A percentile compares a stretch with the other conserved stretches of the same genome.
Evolutionary conservation across 2,113 vertebrate genomes (phyloP).

Genomic region (Vombatus ursinus): DNA sequence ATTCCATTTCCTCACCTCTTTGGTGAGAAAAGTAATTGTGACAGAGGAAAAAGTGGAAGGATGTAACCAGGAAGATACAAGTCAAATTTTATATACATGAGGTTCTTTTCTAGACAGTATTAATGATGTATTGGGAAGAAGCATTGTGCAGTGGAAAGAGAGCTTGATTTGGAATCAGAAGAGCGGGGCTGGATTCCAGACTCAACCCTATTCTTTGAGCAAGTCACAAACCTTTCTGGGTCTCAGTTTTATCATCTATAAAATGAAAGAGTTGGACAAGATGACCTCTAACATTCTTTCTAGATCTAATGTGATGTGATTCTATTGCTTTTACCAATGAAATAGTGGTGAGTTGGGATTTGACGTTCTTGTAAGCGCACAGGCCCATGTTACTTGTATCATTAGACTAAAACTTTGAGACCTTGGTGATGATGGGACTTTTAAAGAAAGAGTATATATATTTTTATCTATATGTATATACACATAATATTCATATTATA

Average conservation of each 20-base stretch:
- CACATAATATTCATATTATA: too few relatives aligned
- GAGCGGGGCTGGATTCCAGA: background rate
- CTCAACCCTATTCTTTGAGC: background rate
- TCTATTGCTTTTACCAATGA: background rate
- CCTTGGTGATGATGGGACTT: background rate
- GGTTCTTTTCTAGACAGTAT: background rate
- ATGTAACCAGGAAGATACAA: background rate
- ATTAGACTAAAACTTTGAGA: background rate
- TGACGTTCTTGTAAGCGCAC: background rate
- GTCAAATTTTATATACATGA: background rate
- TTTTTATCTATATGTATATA: too few relatives aligned
- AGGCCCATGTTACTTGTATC: background rate
- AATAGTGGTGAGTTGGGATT: background rate
- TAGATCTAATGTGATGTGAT: background rate
- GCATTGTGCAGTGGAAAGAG: background rate
- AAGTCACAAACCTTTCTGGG: background rate
- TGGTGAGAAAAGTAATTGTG: background rate
- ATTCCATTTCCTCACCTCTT: background rate
- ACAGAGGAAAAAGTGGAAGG: background rate
- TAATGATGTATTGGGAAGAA: background rate
- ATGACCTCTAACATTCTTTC: background rate
- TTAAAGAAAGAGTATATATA: background rate
- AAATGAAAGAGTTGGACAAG: background rate
- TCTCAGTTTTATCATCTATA: slow-evolving; percentile 15
- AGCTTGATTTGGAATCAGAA: background rate